Evolutionary conservation across 2,797 vertebrate species (phyloP), one percentile per base, ranked within the genome.

Genomic region (Florisuga fusca): DNA sequence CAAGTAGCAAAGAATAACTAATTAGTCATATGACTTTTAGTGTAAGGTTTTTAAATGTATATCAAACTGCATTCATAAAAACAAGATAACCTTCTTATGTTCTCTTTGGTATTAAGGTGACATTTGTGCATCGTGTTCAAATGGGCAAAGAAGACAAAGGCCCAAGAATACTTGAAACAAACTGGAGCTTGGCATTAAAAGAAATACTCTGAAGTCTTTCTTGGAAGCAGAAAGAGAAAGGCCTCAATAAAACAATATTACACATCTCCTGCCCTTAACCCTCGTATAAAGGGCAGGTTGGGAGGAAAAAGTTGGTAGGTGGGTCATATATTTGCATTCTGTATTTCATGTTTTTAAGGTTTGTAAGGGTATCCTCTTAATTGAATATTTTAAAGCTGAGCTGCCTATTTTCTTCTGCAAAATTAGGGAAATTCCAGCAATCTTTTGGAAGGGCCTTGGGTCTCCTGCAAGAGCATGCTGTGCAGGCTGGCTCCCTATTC

Each of bases 401-500:
- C 31, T 29, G 31, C 13, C 15, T 72, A 7, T 46, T 62, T 78
- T n/a, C 17, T 67, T 16, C 45, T 25, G 9, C 9, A 79, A 79
- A 84, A 79, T n/a, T 31, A 7, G 19, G 25, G 21, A 53, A 64
- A 58, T 12, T 9, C 12, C 61, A 57, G 15, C 34, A 43, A 51
- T 5, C 9, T 53, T 23, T n/a, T 17, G 9, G n/a, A 33, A 81
- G 11, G 9, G 11, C 9, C 80, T 57, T 46, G 76, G 27, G 4
- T 50, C 10, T 55, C 23, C 36, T 62, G 29, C 15, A 46, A 13
- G 26, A 25, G 6, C 2, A 0, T 18, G 15, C 15, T 17, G 29
- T 34, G 36, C 48, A 29, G 29, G n/a, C 34, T 0, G 12, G 23
- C 8, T 83, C 38, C 20, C 63, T 2, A 0, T 21, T 31, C n/a